These are phyloP conservation scores for Drosophila sturtevanti DNA, from an alignment of 1,140 invertebrate species.

Conservation along the genomic window DNA sequence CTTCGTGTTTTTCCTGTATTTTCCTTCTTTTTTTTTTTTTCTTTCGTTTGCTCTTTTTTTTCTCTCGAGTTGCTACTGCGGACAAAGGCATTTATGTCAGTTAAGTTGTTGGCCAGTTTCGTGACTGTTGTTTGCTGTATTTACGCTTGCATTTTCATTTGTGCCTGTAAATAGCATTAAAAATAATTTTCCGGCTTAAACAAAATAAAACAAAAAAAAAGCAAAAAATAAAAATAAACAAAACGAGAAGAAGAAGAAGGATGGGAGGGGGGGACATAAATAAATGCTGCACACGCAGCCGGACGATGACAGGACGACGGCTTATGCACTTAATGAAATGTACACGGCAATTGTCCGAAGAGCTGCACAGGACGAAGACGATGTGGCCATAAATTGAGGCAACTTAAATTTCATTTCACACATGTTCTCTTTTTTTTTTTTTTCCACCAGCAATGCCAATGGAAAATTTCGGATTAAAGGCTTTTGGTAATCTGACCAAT, in stretches of 20 bases:
- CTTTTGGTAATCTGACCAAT: slow-evolving; percentile 32
- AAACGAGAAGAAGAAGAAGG: neutral
- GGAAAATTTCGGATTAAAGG: slow-evolving; percentile 59
- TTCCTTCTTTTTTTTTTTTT: slow-evolving; percentile 16
- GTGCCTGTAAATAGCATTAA: slow-evolving; percentile 77
- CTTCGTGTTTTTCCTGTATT: slow-evolving; percentile 19
- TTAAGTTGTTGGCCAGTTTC: slow-evolving; percentile 66
- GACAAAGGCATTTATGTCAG: slow-evolving; percentile 48
- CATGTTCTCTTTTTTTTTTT: slow-evolving; percentile 28
- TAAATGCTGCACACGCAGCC: slow-evolving; percentile 44
- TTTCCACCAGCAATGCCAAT: neutral
- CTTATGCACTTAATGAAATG: slow-evolving; percentile 81
- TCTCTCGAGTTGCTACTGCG: slow-evolving; percentile 12
- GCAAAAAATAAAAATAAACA: neutral
- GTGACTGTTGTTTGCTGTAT: slow-evolving; percentile 68
- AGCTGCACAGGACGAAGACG: slow-evolving; percentile 38
- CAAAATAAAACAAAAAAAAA: slow-evolving; percentile 16
- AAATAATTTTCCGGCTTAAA: slow-evolving; percentile 79
- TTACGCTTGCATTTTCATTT: slow-evolving; percentile 78
- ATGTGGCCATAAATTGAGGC: slow-evolving; percentile 66
- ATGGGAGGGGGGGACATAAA: neutral
- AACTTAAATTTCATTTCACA: slow-evolving; percentile 65
- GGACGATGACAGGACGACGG: slow-evolving; percentile 69
- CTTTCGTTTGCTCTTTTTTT: slow-evolving; percentile 4
- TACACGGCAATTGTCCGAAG: slow-evolving; percentile 73